These are phyloP conservation scores for Melinaea menophilus DNA, from an alignment of 2,888 invertebrate species.

Conservation along the genomic window DNA sequence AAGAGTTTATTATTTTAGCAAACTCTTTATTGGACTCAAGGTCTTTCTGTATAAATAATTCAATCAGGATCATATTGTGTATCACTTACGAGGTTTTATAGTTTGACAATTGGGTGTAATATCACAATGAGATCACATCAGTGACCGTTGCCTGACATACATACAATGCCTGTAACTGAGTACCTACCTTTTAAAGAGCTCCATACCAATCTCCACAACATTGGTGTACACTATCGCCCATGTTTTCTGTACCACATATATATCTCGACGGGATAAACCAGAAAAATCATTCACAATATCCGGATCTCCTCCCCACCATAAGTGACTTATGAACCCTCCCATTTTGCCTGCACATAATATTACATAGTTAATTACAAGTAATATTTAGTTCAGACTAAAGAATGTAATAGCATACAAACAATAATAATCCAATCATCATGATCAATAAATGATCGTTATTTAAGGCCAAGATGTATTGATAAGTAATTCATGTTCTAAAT, in stretches of 20 bases:
- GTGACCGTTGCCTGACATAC: too few species aligned
- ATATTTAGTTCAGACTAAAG: too few species aligned
- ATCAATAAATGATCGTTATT: too few species aligned
- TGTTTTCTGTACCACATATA: conserved; percentile 58
- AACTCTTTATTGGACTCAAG: not conserved
- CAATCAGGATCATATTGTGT: not conserved
- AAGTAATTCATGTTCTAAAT: too few species aligned
- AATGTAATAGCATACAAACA: too few species aligned
- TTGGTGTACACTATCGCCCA: conserved; percentile 59
- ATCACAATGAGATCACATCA: too few species aligned
- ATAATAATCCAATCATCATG: too few species aligned
- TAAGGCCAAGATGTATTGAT: too few species aligned
- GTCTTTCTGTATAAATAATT: not conserved
- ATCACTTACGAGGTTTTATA: not conserved
- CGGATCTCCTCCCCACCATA: conserved; percentile 68
- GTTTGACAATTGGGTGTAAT: too few species aligned
- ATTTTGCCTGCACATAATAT: conserved; percentile 35
- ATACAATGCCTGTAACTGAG: not conserved
- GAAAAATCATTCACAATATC: conserved; percentile 54
- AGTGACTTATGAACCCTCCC: conserved; percentile 64
- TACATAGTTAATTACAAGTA: too few species aligned
- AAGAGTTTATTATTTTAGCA: not conserved
- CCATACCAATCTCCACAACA: conserved; percentile 54
- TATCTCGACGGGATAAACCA: conserved; percentile 55
- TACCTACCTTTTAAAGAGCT: conserved; percentile 61